Base-by-base conservation (phyloP, 2,113 vertebrate genomes). In the Prunella fulvescens region DNA sequence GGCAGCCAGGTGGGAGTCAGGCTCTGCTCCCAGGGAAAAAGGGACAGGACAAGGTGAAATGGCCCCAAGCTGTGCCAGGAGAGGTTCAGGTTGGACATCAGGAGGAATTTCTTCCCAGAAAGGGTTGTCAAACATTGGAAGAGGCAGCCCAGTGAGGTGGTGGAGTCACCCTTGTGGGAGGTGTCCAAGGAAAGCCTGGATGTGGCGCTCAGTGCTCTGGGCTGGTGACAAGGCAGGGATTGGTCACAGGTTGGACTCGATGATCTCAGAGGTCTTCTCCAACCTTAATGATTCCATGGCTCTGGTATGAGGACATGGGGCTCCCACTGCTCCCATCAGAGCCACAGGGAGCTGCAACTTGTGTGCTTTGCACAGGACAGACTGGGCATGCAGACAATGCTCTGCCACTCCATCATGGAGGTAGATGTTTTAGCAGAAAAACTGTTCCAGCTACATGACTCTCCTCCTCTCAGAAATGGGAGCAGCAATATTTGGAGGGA, bases 171-270 rank as follows among this genome's bases (percentile, higher is more conserved):
- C 5, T 0, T 26, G 48, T 35, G 50, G 48, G 56, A 83, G 35
- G 35, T 28, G 79, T 16, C 14, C 40, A 61, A 48, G 54, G 20
- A 62, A 61, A 25, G n/a, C 18, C 62, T 77, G 48, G 35, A 56
- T 0, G 1, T 53, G 53, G 19, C 61, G 53, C 28, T 58, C 53
- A 60, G n/a, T 12, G 53, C 18, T 48, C 54, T 23, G 31, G 71
- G 22, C 48, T 42, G 35, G 22, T 33, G 31, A 77, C 20, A 70
- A 56, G 31, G 25, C 16, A 4, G 18, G 31, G 31, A 77, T 28
- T 0, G 0, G 29, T 14, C 70, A 35, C 29, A 61, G 70, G 40
- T 3, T 54, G 79, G 45, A 42, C 42, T 37, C 4, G 2, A 47
- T 56, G 79, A 70, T 14, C 71, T 44, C 50, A 23, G 26, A 77